Base-by-base conservation (phyloP, 2,797 vertebrate genomes). In the Capromys pilorides region DNA sequence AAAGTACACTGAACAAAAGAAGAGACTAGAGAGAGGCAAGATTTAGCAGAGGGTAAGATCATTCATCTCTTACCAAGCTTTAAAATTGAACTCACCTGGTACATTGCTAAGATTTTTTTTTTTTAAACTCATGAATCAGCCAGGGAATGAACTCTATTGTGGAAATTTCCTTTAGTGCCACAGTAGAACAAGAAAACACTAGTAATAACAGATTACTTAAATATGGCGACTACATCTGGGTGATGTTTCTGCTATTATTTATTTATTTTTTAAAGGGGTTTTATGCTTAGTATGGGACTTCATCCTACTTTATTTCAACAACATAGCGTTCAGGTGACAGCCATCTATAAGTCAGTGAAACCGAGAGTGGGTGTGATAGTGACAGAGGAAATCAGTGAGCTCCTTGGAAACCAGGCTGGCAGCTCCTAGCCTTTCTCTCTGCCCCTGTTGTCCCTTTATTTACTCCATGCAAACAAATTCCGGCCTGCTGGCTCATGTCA, bases 161-260 rank as follows among this genome's bases (percentile, higher is more conserved):
- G 90, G 66, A 95, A 92, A 97, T 91, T 93, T 77, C 81, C 80
- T 79, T 79, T 69, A 61, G 36, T 33, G 31, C 84, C 45, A 84
- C 45, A 88, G 7, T 67, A 77, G 28, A 67, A 91, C 28, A 41
- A 87, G 33, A n/a, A 91, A 88, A 90, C 62, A n/a, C 80, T 83
- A 77, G 80, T 73, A 59, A 62, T 22, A 85, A 64, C 57, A 33
- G 28, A 66, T 7, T 39, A 51, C 81, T 94, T 77, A 39, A 85
- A 75, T 81, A 54, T 87, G 64, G 93, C 82, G 77, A 21, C n/a
- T 28, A 5, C 57, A 33, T 88, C 49, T 78, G 73, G 67, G 45
- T 36, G 51, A 71, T 67, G 5, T 78, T 83, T 41, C 24, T 75
- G 62, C n/a, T 75, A 41, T 31, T 88, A 45, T 66, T 45, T 6